phyloP scores from a whole-genome alignment of 2,888 invertebrate species.

The Agriopis marginaria region DNA sequence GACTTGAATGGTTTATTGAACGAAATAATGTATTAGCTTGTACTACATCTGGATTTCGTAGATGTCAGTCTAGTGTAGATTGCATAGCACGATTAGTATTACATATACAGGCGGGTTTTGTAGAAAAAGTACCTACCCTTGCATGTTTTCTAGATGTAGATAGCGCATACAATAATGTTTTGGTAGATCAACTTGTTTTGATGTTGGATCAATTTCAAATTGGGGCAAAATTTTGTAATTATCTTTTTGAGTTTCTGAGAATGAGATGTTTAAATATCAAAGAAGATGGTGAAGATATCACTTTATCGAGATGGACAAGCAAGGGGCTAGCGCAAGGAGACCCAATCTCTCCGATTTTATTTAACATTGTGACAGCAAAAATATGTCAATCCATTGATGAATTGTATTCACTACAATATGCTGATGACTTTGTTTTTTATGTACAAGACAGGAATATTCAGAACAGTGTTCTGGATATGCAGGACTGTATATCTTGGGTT shows the following conservation, averaged over 20 bases:
- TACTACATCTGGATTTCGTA: background rate
- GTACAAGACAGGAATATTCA: too few relatives aligned
- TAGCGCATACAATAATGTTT: background rate
- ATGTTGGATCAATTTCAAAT: background rate
- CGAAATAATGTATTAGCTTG: background rate
- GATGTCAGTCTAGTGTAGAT: background rate
- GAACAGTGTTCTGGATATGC: too few relatives aligned
- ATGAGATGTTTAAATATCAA: too few relatives aligned
- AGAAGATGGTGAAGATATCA: too few relatives aligned
- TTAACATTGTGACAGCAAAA: too few relatives aligned
- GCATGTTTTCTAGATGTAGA: background rate
- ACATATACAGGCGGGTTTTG: background rate
- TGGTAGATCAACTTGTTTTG: background rate
- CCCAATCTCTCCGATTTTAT: too few relatives aligned
- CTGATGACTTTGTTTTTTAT: too few relatives aligned
- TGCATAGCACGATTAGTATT: background rate
- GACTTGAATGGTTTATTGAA: background rate
- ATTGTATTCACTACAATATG: too few relatives aligned
- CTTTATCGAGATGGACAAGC: too few relatives aligned
- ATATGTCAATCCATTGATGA: too few relatives aligned
- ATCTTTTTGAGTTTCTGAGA: background rate
- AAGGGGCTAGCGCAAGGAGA: too few relatives aligned
- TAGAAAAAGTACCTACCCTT: background rate
- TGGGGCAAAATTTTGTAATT: background rate
- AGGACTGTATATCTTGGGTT: too few relatives aligned